Conservation (phyloP, 2,888 invertebrate species). For the Oxystoma pomonae region DNA sequence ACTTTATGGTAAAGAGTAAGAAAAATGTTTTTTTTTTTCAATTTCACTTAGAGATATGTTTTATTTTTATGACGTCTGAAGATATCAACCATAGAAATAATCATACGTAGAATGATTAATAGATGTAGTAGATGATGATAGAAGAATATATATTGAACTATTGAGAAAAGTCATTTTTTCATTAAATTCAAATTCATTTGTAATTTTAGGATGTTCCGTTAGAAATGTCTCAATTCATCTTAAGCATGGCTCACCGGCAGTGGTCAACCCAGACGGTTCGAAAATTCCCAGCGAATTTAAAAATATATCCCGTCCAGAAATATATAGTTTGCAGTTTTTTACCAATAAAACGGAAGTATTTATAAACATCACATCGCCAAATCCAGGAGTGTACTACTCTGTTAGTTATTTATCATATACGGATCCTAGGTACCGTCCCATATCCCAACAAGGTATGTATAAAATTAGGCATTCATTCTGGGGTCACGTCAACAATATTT, state of each 20-base stretch:
- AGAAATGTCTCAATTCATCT: constrained; percentile 64
- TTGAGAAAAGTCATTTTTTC: too few relatives aligned
- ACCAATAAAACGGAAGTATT: constrained; percentile 60
- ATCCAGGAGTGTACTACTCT: constrained; percentile 76
- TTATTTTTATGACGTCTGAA: too few relatives aligned
- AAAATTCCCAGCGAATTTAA: constrained; percentile 56
- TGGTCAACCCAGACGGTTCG: constrained; percentile 77
- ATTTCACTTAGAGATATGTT: too few relatives aligned
- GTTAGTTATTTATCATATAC: constrained; percentile 74
- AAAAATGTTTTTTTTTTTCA: too few relatives aligned
- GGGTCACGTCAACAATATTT: not conserved
- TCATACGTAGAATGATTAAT: too few relatives aligned
- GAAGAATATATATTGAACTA: too few relatives aligned
- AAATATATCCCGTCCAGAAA: constrained; percentile 44
- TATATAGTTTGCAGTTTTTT: constrained; percentile 56
- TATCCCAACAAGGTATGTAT: constrained; percentile 68
- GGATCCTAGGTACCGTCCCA: constrained; percentile 66
- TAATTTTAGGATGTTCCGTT: constrained; percentile 39
- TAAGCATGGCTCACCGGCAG: constrained; percentile 78
- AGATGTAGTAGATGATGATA: too few relatives aligned
- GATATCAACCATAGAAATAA: too few relatives aligned
- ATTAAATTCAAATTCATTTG: too few relatives aligned
- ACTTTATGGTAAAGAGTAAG: too few relatives aligned
- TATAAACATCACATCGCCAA: constrained; percentile 61
- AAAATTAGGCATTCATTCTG: too few relatives aligned